Evolutionary conservation across 2,113 vertebrate genomes (phyloP), one percentile per base, ranked within the genome.

Genomic region (Erpornis zantholeuca): DNA sequence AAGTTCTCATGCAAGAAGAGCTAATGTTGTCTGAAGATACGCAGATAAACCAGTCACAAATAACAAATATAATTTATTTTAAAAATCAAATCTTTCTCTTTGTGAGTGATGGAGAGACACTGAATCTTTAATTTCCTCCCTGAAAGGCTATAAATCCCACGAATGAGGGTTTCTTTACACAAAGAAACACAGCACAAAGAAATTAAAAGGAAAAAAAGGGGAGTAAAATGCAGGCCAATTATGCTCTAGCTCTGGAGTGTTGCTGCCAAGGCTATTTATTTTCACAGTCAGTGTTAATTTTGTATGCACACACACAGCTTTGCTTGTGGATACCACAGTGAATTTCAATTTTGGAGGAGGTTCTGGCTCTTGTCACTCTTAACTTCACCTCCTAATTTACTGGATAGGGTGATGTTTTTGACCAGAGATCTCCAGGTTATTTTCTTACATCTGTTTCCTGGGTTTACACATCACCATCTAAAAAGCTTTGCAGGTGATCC

Each of bases 181-280:
- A 96, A 96, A 97, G 94, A 91, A 95, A 82, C 92, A 92, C 68
- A 64, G 94, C 92, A 96, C 94, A 82, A 98, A 96, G 96, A 96
- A 94, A 90, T 97, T 92, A 66, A 42, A 36, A 93, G 73, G 54
- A 44, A 92, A 93, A 96, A 96, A 73, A 88, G 75, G 59, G 73
- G 84, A 95, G 65, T 72, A 24, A 75, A 96, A 97, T 86, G 93
- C 86, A 86, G 91, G 68, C 92, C 85, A 97, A 94, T 97, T 97
- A 82, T 96, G 94, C 97, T 94, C 80, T 79, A 96, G 96, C 85
- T 94, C 83, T 89, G 56, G 86, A 96, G 90, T 75, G 83, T 86
- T 93, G 86, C 94, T 97, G 96, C 91, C 96, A 96, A 93, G 88
- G 82, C 84, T 92, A 93, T 96, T 91, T 97, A 97, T 97, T 93